A percentile compares a stretch with the other conserved stretches of the same genome.
Evolutionary conservation across 2,797 vertebrate genomes (phyloP).

Genomic region (Eutrigla gurnardus): DNA sequence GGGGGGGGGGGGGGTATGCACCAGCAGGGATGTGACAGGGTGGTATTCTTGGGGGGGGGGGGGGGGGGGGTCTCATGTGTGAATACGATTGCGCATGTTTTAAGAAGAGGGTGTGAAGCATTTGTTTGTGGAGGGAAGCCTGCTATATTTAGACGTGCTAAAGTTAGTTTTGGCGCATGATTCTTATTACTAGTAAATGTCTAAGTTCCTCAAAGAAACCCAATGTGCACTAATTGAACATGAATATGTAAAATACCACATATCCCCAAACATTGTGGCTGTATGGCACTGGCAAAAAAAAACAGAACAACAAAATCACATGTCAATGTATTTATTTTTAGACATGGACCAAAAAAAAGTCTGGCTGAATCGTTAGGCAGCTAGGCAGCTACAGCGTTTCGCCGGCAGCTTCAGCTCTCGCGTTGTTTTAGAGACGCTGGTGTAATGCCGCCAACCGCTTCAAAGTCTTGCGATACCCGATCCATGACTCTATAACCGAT

Average conservation of each 20-base stretch:
- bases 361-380: too few species aligned
- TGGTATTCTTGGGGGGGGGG: neutral
- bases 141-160: conserved; percentile 47
- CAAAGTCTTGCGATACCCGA: too few species aligned
- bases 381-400: too few species aligned
- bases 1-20: conserved; percentile 51
- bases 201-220: conserved; percentile 14
- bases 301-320: too few species aligned
- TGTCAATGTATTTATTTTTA: too few species aligned
- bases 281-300: too few species aligned
- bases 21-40: conserved; percentile 39
- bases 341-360: too few species aligned
- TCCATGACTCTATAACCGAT: too few species aligned
- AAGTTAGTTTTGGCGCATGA: conserved; percentile 17
- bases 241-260: neutral
- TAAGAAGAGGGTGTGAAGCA: conserved; percentile 16
- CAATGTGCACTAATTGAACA: neutral
- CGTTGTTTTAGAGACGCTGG: too few species aligned
- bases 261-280: too few species aligned
- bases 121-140: conserved; percentile 45
- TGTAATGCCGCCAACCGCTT: too few species aligned
- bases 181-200: conserved; percentile 25
- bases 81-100: conserved; percentile 8
- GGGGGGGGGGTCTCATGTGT: neutral
- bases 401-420: too few species aligned